These are phyloP conservation scores for Callosobruchus maculatus DNA, from an alignment of 2,888 invertebrate species.

Conservation along the genomic window DNA sequence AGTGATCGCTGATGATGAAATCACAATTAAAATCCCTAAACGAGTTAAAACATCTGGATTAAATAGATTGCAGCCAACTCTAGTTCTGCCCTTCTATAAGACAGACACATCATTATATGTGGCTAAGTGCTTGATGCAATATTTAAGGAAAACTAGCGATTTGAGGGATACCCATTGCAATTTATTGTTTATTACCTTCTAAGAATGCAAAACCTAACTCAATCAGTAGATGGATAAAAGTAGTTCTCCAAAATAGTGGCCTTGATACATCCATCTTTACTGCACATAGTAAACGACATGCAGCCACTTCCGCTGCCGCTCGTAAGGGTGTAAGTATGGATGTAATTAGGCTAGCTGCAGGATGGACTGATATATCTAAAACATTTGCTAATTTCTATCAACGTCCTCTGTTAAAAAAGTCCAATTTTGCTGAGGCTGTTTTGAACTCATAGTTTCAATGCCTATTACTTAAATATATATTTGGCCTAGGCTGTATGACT, in stretches of 20 bases:
- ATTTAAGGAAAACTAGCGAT: neutral
- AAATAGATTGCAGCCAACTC: no score
- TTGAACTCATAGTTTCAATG: no score
- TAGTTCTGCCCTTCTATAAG: neutral
- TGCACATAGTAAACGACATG: no score
- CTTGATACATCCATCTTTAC: neutral
- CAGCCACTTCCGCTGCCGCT: neutral
- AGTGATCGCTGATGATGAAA: neutral
- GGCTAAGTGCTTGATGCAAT: no score
- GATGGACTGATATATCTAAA: conserved; percentile 1
- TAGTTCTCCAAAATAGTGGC: neutral
- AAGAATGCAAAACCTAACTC: neutral
- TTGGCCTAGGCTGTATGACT: no score
- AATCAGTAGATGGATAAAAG: neutral
- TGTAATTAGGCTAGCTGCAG: conserved; percentile 2
- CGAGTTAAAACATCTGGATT: no score
- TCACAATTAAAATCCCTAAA: no score
- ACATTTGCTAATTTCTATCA: conserved; percentile 4
- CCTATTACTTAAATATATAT: no score
- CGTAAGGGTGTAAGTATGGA: conserved; percentile 2
- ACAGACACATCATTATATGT: neutral
- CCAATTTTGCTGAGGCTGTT: no score
- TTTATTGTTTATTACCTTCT: neutral
- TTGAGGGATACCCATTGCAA: no score
- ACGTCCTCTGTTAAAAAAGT: neutral